These are phyloP conservation scores for Phainopepla nitens DNA, from an alignment of 2,113 vertebrate species.

Conservation along the genomic window DNA sequence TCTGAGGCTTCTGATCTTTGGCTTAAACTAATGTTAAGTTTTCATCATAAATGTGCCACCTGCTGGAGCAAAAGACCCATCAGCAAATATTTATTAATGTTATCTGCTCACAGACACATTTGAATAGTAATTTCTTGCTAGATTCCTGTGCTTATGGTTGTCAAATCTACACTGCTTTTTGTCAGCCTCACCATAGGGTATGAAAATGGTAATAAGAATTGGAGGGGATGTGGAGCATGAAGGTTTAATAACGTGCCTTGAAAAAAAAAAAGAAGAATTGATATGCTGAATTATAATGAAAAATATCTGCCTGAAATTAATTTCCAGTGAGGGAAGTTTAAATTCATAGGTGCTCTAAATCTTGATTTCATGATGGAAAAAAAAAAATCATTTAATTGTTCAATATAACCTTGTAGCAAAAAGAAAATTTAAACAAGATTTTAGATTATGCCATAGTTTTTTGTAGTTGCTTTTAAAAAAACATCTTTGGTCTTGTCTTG, in stretches of 20 bases:
- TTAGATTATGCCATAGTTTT: background rate
- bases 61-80: constrained; percentile 12
- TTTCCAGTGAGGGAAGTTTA: background rate
- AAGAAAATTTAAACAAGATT: background rate
- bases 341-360: background rate
- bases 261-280: background rate
- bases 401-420: background rate
- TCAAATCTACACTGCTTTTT: constrained; percentile 43
- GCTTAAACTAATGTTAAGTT: background rate
- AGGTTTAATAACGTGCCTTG: constrained; percentile 35
- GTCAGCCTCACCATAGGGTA: constrained; percentile 41
- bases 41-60: constrained; percentile 36
- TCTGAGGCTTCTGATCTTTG: background rate
- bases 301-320: background rate
- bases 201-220: constrained; percentile 47
- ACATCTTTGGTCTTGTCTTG: background rate
- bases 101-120: constrained; percentile 34
- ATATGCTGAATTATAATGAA: background rate
- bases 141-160: constrained; percentile 37
- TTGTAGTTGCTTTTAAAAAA: background rate
- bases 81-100: constrained; percentile 58
- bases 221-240: background rate
- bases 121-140: constrained; percentile 60
- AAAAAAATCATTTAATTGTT: background rate
- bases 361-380: background rate